These are phyloP conservation scores for Macrophya alboannulata DNA, from an alignment of 2,888 invertebrate genomes.

Conservation along the genomic window DNA sequence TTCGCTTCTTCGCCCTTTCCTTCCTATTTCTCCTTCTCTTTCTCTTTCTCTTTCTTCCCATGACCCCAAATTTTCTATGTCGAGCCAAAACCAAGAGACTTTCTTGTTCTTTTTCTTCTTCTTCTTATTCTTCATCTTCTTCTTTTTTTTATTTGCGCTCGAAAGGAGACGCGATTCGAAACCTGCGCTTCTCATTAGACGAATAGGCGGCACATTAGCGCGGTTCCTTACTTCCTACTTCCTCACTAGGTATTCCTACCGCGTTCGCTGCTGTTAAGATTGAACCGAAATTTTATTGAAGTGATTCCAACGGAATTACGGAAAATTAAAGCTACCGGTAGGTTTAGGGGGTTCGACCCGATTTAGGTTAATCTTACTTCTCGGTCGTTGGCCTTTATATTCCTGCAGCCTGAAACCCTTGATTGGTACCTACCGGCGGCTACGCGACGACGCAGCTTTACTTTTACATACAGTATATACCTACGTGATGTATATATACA, in stretches of 20 bases:
- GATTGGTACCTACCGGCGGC: not conserved
- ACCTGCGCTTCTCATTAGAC: slow-evolving; percentile 43
- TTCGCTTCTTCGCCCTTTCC: not conserved
- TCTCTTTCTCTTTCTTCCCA: slow-evolving; percentile 13
- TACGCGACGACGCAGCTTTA: slow-evolving; percentile 18
- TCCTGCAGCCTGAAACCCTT: slow-evolving; percentile 3
- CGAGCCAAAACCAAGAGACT: slow-evolving; percentile 40
- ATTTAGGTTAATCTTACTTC: slow-evolving; percentile 48
- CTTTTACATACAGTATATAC: not conserved
- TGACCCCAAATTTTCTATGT: slow-evolving; percentile 42
- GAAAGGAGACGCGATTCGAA: slow-evolving; percentile 44
- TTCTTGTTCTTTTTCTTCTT: not conserved
- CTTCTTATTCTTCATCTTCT: not conserved
- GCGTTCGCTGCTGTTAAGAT: slow-evolving; percentile 19
- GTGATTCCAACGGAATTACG: slow-evolving; percentile 43
- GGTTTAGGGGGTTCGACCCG: slow-evolving; percentile 41
- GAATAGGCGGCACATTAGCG: slow-evolving; percentile 53
- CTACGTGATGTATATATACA: not conserved
- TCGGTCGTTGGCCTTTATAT: slow-evolving; percentile 48
- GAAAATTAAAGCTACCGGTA: slow-evolving; percentile 32
- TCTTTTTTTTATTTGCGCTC: not conserved
- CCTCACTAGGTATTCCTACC: not conserved
- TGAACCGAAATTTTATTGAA: slow-evolving; percentile 51
- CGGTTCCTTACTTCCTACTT: not conserved
- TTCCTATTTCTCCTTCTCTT: not conserved